Evolutionary conservation across 2,113 vertebrate genomes (phyloP).

Genomic region (Cololabis saira): DNA sequence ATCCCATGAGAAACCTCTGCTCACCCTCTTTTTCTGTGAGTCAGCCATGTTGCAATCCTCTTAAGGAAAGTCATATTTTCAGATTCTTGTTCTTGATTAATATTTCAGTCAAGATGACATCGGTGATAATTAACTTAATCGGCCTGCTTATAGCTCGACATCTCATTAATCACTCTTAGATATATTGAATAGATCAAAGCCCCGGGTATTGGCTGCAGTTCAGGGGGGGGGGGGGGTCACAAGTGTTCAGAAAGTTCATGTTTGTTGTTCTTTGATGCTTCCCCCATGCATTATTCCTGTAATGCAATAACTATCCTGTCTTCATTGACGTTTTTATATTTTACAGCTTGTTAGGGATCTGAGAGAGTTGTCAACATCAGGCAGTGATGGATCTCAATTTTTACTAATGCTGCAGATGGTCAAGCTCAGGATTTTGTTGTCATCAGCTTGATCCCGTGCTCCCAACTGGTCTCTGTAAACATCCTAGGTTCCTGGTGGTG

Average conservation of each 20-base stretch:
- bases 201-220: constrained; percentile 29
- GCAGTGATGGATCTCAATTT: not conserved
- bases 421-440: no score
- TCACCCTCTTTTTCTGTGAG: constrained; percentile 63
- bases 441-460: no score
- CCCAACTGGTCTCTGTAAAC: no score
- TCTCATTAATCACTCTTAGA: constrained; percentile 55
- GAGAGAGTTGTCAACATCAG: not conserved
- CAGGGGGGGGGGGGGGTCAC: no score
- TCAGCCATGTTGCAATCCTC: constrained; percentile 27
- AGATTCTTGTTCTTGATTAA: constrained; percentile 43
- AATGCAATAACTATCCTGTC: constrained; percentile 32
- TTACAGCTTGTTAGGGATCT: not conserved
- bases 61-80: constrained; percentile 19
- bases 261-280: constrained; percentile 40
- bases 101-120: constrained; percentile 49
- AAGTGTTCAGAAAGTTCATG: constrained; percentile 43
- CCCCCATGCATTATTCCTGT: constrained; percentile 20
- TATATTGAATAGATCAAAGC: constrained; percentile 56
- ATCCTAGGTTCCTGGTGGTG: no score
- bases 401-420: no score
- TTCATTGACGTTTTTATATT: constrained; percentile 19
- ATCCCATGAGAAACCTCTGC: constrained; percentile 56
- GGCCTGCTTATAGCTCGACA: constrained; percentile 33
- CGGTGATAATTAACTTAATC: constrained; percentile 53